A percentile compares a stretch with the other conserved stretches of the same genome.
Evolutionary conservation across 2,888 invertebrate species (phyloP).

Genomic region (Lydus trimaculatus): DNA sequence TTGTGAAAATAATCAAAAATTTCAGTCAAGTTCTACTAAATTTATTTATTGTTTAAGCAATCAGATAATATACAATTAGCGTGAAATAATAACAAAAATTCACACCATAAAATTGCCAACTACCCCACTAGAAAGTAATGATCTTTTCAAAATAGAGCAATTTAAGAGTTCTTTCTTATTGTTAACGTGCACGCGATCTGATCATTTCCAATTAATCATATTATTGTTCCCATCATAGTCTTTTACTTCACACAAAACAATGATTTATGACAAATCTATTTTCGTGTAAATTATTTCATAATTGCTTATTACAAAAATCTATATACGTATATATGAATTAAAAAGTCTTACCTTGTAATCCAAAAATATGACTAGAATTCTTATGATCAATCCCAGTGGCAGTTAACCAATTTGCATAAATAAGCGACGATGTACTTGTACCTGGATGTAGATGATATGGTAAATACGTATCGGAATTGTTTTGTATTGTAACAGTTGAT

Average conservation of each 20-base stretch:
- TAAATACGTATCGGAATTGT: constrained; percentile 43
- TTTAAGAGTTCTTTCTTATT: constrained; percentile 35
- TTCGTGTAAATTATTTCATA: not conserved
- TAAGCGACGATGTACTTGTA: constrained; percentile 49
- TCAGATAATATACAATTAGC: too few species aligned
- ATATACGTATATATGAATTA: not conserved
- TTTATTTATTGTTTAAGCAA: too few species aligned
- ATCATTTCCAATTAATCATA: constrained; percentile 42
- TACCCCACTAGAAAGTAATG: not conserved
- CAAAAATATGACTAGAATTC: constrained; percentile 61
- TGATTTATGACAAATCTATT: not conserved
- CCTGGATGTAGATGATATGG: constrained; percentile 51
- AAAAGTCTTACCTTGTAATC: constrained; percentile 67
- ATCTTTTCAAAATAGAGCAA: constrained; percentile 5
- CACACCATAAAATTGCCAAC: constrained; percentile 28
- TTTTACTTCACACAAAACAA: constrained; percentile 13
- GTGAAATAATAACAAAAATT: too few species aligned
- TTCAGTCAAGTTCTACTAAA: too few species aligned
- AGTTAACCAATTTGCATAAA: constrained; percentile 56
- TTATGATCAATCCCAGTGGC: constrained; percentile 41
- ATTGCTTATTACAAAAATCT: not conserved
- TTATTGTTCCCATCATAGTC: constrained; percentile 36
- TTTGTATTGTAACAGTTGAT: constrained; percentile 14
- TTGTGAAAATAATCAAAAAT: too few species aligned
- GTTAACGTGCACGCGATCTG: constrained; percentile 40